Evolutionary conservation across 2,888 invertebrate species (phyloP).

Genomic region (Brenthis daphne): DNA sequence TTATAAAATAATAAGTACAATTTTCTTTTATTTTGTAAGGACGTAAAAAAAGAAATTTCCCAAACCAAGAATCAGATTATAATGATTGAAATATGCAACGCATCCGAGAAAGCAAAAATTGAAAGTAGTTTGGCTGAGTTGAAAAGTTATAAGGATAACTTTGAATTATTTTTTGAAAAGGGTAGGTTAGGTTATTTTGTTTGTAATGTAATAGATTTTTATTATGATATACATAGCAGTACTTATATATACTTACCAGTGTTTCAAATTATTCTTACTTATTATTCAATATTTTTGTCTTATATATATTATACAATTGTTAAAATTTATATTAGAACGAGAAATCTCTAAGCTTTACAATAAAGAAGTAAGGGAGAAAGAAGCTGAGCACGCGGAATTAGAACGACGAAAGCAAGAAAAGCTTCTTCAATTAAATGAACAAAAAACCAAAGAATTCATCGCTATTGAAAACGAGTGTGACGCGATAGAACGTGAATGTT

Average conservation of each 20-base stretch:
- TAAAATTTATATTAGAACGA: slow-evolving; percentile 21
- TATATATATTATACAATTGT: no score
- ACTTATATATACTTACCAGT: no score
- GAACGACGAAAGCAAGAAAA: slow-evolving; percentile 50
- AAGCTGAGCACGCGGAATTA: slow-evolving; percentile 52
- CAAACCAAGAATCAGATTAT: slow-evolving; percentile 55
- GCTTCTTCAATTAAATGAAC: slow-evolving; percentile 50
- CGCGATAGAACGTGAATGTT: slow-evolving; percentile 62
- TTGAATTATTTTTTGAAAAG: slow-evolving; percentile 53
- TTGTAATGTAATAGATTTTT: background rate
- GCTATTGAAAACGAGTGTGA: slow-evolving; percentile 57
- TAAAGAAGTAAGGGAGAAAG: slow-evolving; percentile 52
- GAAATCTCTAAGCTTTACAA: slow-evolving; percentile 25
- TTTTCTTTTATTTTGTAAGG: slow-evolving; percentile 23
- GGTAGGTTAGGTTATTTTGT: slow-evolving; percentile 44
- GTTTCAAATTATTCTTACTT: no score
- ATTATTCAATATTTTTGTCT: no score
- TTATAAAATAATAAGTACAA: no score
- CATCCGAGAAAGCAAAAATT: slow-evolving; percentile 60
- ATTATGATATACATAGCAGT: background rate
- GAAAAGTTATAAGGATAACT: slow-evolving; percentile 52
- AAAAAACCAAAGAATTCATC: slow-evolving; percentile 49
- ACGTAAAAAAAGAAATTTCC: slow-evolving; percentile 53
- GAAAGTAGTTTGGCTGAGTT: slow-evolving; percentile 50
- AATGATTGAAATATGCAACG: slow-evolving; percentile 59